Evolutionary conservation across 2,113 vertebrate species (phyloP), one percentile per base, ranked within the genome.

Genomic region (Pteropus alecto): DNA sequence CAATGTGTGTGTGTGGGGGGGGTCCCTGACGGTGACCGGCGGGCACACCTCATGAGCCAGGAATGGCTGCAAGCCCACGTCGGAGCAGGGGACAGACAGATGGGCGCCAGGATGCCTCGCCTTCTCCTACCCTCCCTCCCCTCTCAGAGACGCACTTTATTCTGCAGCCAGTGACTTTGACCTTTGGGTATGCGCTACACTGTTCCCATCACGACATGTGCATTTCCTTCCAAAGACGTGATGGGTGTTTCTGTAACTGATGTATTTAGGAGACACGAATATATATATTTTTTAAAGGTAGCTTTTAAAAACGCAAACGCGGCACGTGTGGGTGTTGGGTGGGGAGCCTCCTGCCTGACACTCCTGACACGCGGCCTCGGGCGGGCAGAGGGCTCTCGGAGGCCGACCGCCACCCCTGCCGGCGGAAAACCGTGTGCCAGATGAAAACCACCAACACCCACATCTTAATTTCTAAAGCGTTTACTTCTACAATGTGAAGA

Each of bases 241-340:
- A 84, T 93, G 83, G 58, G 65, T 82, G 81, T 97, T 93, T 96
- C 97, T n/a, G 81, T 91, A 94, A 97, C 92, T 94, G 95, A 98
- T 96, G 83, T 74, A 91, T 95, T 96, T 96, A 93, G 90, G 79
- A 98, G 95, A 97, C 97, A 97, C 91, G 97, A 94, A 97, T 97
- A 3, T 2, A 12, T 26, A 28, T 10, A 10, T 13, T 48, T 48
- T 48, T 48, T 46, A 10, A 61, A 10, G 9, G 12, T 10, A 11
- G 60, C 60, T 78, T 7, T 48, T 48, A 60, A 97, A 97, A 97
- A 98, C 97, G 48, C 94, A 61, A 82, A 87, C 71, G 97, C 93
- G 70, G 0, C 11, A 1, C 30, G 30, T 71, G 33, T 41, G 24
- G 19, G 81, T 46, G 92, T 83, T 70, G 68, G 96, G 92, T 54